These are phyloP conservation scores for Encarsia formosa DNA, from an alignment of 2,888 invertebrate species.

Conservation along the genomic window DNA sequence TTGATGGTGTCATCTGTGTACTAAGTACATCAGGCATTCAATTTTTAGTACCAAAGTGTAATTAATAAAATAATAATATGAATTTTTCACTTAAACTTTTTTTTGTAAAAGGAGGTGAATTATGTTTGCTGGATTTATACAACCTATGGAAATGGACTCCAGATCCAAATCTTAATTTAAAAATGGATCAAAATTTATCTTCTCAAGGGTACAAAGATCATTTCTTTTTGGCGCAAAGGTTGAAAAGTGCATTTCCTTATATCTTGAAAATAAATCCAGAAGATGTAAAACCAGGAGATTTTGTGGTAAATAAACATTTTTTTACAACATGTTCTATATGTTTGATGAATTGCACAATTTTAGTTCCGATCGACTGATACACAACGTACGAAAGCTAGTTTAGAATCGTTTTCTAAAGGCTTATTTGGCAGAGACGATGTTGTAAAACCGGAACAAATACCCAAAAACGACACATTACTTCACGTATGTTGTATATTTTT, in stretches of 20 bases:
- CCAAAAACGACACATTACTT: constrained; percentile 51
- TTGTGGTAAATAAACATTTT: not conserved
- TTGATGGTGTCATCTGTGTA: too few relatives aligned
- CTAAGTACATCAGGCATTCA: too few relatives aligned
- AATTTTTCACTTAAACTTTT: not conserved
- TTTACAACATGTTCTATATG: not conserved
- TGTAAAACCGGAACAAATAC: not conserved
- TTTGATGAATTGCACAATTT: not conserved
- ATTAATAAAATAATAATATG: too few relatives aligned
- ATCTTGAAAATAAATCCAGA: constrained; percentile 49
- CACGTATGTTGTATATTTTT: constrained; percentile 31
- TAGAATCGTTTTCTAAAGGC: constrained; percentile 63
- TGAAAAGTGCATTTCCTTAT: constrained; percentile 61
- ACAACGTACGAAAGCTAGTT: constrained; percentile 59
- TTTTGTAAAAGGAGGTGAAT: constrained; percentile 21
- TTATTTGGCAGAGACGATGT: constrained; percentile 54
- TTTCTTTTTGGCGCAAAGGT: constrained; percentile 62
- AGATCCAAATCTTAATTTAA: constrained; percentile 58
- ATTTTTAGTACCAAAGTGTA: too few relatives aligned
- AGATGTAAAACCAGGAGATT: constrained; percentile 3
- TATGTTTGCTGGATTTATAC: constrained; percentile 65
- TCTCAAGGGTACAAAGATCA: constrained; percentile 59
- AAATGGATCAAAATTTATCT: constrained; percentile 59
- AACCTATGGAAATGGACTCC: constrained; percentile 63
- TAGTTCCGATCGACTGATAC: constrained; percentile 52